Percentiles rank a stretch among this genome's conserved stretches.
phyloP scores from a whole-genome alignment of 2,888 invertebrate genomes.

The Lagria hirta region DNA sequence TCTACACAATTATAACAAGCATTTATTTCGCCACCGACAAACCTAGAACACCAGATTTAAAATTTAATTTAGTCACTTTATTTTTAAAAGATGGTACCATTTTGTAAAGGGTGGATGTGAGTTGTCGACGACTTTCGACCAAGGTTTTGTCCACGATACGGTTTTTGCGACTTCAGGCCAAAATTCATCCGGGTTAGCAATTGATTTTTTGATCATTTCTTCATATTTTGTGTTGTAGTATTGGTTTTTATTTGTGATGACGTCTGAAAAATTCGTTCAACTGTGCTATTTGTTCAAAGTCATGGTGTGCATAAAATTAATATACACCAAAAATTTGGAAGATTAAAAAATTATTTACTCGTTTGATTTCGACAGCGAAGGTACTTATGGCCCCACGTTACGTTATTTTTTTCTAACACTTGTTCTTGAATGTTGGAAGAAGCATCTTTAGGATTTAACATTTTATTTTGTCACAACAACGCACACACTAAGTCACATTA shows the following conservation, averaged over 20 bases:
- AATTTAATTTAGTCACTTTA: conserved; percentile 6
- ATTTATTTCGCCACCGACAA: conserved; percentile 86
- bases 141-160: conserved; percentile 81
- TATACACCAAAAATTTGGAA: too few species aligned
- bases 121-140: conserved; percentile 82
- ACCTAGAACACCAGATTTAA: too few species aligned
- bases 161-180: conserved; percentile 78
- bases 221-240: conserved; percentile 60
- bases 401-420: too few species aligned
- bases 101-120: conserved; percentile 83
- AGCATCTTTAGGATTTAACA: not conserved
- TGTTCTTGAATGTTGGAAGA: not conserved
- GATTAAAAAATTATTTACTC: too few species aligned
- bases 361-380: too few species aligned
- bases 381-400: too few species aligned
- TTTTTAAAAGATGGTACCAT: conserved; percentile 65
- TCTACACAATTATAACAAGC: conserved; percentile 93
- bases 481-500: too few species aligned
- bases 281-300: not conserved
- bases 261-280: conserved; percentile 15
- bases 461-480: too few species aligned
- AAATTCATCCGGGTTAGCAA: conserved; percentile 79
- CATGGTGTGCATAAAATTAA: not conserved
- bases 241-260: conserved; percentile 39
- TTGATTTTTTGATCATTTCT: conserved; percentile 66